Percentiles rank a stretch among this genome's conserved stretches.
These are phyloP conservation scores for Limosa lapponica DNA, from an alignment of 2,797 vertebrate genomes.

Conservation along the genomic window DNA sequence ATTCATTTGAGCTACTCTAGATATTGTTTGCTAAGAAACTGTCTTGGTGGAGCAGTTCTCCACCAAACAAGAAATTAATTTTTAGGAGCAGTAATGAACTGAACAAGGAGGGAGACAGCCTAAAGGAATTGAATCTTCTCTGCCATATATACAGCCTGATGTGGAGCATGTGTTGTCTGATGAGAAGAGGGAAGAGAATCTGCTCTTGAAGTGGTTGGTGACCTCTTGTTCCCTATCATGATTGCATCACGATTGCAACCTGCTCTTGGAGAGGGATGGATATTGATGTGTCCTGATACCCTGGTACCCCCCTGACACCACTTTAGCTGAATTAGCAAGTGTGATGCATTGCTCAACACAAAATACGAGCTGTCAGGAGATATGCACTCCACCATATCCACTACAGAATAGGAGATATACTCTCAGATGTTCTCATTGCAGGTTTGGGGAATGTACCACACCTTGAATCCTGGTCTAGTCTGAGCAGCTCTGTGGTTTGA, in stretches of 20 bases:
- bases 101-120: background rate
- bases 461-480: background rate
- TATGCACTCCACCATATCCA: background rate
- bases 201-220: background rate
- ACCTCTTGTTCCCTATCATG: background rate
- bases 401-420: background rate
- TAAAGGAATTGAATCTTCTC: background rate
- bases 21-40: background rate
- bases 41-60: background rate
- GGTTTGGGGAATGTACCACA: background rate
- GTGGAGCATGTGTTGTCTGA: background rate
- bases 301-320: background rate
- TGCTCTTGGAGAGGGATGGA: background rate
- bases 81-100: background rate
- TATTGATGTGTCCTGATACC: background rate
- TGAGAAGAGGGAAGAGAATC: background rate
- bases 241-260: background rate
- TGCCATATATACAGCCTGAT: background rate
- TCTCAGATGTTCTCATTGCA: background rate
- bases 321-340: background rate
- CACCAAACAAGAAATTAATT: background rate
- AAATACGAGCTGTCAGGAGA: background rate
- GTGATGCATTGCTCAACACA: background rate
- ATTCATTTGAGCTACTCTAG: background rate
- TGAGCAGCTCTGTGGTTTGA: background rate